Percentiles rank a stretch among this genome's conserved stretches.
These are phyloP conservation scores for Andrena trimmerana DNA, from an alignment of 2,888 invertebrate genomes.

Conservation along the genomic window DNA sequence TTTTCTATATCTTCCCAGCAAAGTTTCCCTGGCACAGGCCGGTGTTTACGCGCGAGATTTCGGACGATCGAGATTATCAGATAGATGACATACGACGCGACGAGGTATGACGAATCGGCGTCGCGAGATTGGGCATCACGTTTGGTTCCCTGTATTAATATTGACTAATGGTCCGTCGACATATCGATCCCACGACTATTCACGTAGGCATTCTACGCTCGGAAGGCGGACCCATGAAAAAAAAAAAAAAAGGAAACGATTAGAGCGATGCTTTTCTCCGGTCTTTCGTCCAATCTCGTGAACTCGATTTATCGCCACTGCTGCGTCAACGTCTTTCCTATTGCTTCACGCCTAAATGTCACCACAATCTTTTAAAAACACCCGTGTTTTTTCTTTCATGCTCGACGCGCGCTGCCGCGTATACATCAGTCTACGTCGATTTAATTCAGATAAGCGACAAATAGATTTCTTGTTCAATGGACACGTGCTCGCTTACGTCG, in stretches of 20 bases:
- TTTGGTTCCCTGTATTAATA: slow-evolving; percentile 41
- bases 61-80: slow-evolving; percentile 62
- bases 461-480: slow-evolving; percentile 51
- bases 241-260: slow-evolving; percentile 32
- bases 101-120: slow-evolving; percentile 61
- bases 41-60: slow-evolving; percentile 50
- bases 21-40: not conserved
- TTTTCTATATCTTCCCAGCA: too few species aligned
- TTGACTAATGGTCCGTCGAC: slow-evolving; percentile 3
- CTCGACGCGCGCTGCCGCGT: slow-evolving; percentile 1
- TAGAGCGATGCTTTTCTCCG: slow-evolving; percentile 27
- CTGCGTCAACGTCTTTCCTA: slow-evolving; percentile 40
- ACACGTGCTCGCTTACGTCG: not conserved
- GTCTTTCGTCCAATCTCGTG: slow-evolving; percentile 52
- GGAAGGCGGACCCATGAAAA: slow-evolving; percentile 25
- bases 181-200: slow-evolving; percentile 32
- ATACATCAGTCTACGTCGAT: slow-evolving; percentile 35
- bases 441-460: slow-evolving; percentile 26
- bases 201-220: slow-evolving; percentile 17
- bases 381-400: not conserved
- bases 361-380: slow-evolving; percentile 33
- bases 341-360: slow-evolving; percentile 57
- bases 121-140: slow-evolving; percentile 53
- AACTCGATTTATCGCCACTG: slow-evolving; percentile 48
- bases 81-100: slow-evolving; percentile 52